Evolutionary conservation across 2,888 invertebrate genomes (phyloP).

Genomic region (Zele albiditarsus): DNA sequence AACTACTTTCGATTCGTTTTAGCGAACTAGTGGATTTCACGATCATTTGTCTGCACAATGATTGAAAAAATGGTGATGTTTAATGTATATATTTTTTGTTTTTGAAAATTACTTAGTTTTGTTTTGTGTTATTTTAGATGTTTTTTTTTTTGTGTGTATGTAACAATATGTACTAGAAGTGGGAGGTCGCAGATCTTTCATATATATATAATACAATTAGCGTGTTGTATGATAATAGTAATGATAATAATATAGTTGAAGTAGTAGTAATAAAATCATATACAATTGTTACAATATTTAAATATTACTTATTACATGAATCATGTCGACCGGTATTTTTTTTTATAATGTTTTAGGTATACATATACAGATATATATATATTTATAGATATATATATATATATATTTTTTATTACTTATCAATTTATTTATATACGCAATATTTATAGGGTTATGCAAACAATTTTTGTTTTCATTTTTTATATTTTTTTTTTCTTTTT

Average conservation of each 20-base stretch:
- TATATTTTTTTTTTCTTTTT: slow-evolving; percentile 45
- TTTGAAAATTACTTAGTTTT: slow-evolving; percentile 21
- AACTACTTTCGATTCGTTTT: slow-evolving; percentile 17
- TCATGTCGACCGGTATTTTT: slow-evolving; percentile 66
- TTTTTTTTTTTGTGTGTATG: slow-evolving; percentile 50
- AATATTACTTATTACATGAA: slow-evolving; percentile 73
- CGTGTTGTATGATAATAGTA: slow-evolving; percentile 60
- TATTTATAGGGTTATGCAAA: slow-evolving; percentile 70
- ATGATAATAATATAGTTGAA: slow-evolving; percentile 55
- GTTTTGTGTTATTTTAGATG: slow-evolving; percentile 32
- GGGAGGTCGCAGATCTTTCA: slow-evolving; percentile 66
- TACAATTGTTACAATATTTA: slow-evolving; percentile 74
- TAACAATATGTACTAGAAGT: slow-evolving; percentile 69
- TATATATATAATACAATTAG: slow-evolving; percentile 73
- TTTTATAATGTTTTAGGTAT: slow-evolving; percentile 49
- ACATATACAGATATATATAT: slow-evolving; percentile 62
- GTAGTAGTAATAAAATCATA: slow-evolving; percentile 72
- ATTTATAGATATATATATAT: slow-evolving; percentile 65
- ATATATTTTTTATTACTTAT: slow-evolving; percentile 52
- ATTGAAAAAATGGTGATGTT: slow-evolving; percentile 52
- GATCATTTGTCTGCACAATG: slow-evolving; percentile 44
- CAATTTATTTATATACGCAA: slow-evolving; percentile 65
- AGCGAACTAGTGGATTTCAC: neutral
- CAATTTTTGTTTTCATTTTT: slow-evolving; percentile 49
- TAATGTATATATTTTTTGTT: slow-evolving; percentile 34